A percentile compares a stretch with the other conserved stretches of the same genome.
phyloP scores from a whole-genome alignment of 2,113 vertebrate species.

The Phalacrocorax aristotelis region DNA sequence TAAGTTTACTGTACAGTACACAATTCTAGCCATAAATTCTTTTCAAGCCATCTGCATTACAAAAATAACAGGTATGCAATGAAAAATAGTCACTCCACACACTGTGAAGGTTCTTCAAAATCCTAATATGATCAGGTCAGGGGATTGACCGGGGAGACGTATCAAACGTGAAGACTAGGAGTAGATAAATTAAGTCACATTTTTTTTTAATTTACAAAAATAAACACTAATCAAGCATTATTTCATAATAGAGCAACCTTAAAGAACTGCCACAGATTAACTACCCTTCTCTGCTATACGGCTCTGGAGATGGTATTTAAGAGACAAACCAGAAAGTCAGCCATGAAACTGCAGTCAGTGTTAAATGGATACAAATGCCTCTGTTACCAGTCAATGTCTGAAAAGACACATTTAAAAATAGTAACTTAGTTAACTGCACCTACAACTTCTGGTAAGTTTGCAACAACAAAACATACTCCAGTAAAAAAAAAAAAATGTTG shows the following conservation, averaged over 20 bases:
- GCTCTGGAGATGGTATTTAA: background rate
- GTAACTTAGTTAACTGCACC: background rate
- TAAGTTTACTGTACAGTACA: constrained; percentile 69
- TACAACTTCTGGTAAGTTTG: background rate
- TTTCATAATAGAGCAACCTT: constrained; percentile 67
- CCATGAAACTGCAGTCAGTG: background rate
- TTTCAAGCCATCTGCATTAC: constrained; percentile 59
- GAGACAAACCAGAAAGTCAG: background rate
- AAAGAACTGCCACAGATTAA: constrained; percentile 41
- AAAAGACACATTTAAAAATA: background rate
- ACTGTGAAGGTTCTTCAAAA: constrained; percentile 50
- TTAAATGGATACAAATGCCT: background rate
- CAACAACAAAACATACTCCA: background rate
- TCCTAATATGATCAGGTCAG: constrained; percentile 33
- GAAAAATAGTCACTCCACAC: constrained; percentile 63
- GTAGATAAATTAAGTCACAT: constrained; percentile 68
- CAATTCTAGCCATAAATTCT: constrained; percentile 54
- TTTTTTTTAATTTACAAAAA: constrained; percentile 68
- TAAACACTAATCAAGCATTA: constrained; percentile 71
- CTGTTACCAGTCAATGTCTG: background rate
- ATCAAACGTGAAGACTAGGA: constrained; percentile 36
- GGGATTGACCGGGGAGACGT: background rate
- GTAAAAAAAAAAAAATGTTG: background rate
- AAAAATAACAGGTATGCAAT: constrained; percentile 63
- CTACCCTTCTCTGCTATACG: background rate